phyloP scores from a whole-genome alignment of 2,888 invertebrate species.

The Agapostemon virescens region DNA sequence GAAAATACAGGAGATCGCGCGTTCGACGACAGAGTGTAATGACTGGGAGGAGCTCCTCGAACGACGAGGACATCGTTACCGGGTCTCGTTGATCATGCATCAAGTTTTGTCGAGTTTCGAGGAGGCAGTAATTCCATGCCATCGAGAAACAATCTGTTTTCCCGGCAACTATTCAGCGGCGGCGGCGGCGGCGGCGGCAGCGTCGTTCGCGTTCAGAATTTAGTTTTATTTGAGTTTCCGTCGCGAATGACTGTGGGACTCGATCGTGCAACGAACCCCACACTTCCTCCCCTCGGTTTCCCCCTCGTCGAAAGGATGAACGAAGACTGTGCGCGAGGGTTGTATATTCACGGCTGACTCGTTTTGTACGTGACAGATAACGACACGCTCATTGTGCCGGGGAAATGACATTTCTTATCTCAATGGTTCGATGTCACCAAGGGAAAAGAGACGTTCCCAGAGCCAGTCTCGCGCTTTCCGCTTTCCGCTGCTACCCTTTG shows the following conservation, averaged over 20 bases:
- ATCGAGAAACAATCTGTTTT: conserved; percentile 13
- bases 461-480: conserved; percentile 14
- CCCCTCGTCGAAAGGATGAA: conserved; percentile 14
- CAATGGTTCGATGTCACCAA: conserved; percentile 50
- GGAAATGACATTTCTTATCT: conserved; percentile 71
- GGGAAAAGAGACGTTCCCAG: conserved; percentile 40
- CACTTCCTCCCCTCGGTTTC: neutral
- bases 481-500: conserved; percentile 8
- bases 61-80: conserved; percentile 9
- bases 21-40: neutral
- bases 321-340: conserved; percentile 6
- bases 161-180: conserved; percentile 22
- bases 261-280: conserved; percentile 30
- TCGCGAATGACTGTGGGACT: neutral
- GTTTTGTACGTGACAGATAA: conserved; percentile 61
- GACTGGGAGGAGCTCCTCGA: no score
- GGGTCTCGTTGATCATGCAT: conserved; percentile 19
- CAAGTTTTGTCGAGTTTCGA: neutral
- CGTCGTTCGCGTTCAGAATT: conserved; percentile 8
- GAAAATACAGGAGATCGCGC: neutral
- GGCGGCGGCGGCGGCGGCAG: neutral
- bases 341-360: conserved; percentile 45
- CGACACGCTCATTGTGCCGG: conserved; percentile 65
- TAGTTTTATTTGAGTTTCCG: conserved; percentile 41
- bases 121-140: conserved; percentile 23